Evolutionary conservation across 2,797 vertebrate genomes (phyloP), one percentile per base, ranked within the genome.

Genomic region (Tangara arthus): DNA sequence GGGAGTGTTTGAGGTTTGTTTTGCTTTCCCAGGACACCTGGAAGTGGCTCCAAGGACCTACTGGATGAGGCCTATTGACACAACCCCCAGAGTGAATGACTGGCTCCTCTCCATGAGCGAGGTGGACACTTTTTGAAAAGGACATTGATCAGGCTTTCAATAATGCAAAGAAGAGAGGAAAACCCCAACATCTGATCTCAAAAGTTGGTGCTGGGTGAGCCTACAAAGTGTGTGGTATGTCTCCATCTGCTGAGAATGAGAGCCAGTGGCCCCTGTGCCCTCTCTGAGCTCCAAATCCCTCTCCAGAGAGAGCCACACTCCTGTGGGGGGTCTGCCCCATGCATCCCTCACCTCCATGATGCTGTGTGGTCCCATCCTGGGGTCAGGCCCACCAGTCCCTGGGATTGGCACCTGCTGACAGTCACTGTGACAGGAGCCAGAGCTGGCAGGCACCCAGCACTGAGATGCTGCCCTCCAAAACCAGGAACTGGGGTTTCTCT

Each of bases 201-300:
- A 73, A 90, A 91, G n/a, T 46, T 50, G 66, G 34, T 82, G 66
- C 64, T 73, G 80, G 35, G 59, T 0, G 11, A 96, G 49, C 37
- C 63, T 87, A 76, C 82, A 71, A 95, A 88, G 78, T 17, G 47
- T 63, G 72, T 79, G 95, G 70, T 82, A 64, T 90, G 85, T 90
- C 89, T 94, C 90, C 95, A 91, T 93, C 91, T 96, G 80, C 89
- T 93, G 91, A 95, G 76, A 73, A 77, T 53, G 93, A 93, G 27
- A 93, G n/a, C 76, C 84, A 89, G 86, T 0, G 4, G 55, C 71
- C 0, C 3, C 61, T 75, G 39, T 69, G 55, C 68, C 89, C 82
- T 86, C 6, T 1, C 26, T 1, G 3, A 91, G 55, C 47, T 81
- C 34, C 56, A 84, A 56, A 73, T 73, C 21, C 39, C 21, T 71